Base-by-base conservation (phyloP, 2,797 vertebrate genomes). In the Aulostomus chinensis region DNA sequence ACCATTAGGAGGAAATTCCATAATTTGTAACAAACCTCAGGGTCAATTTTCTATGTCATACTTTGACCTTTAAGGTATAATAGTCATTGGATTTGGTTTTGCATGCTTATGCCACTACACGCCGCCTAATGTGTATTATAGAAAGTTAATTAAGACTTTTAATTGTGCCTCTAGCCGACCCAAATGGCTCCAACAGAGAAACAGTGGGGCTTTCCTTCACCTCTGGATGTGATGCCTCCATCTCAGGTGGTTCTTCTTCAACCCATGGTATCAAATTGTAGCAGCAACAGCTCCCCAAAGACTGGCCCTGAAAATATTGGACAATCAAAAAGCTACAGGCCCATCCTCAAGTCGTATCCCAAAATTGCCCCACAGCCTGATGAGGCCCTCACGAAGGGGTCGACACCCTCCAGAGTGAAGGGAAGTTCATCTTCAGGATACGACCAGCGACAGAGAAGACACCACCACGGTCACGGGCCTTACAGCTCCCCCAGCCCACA, bases 351-450 rank as follows among this genome's bases (percentile, higher is more conserved):
- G 72, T 93, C 93, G 15, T 95, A 93, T 41, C 86, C 93, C 51
- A 94, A 90, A 91, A 96, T 94, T 33, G 92, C 93, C 22, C 93
- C 94, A 0, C 91, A 94, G 37, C 93, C 92, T 7, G 85, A 79
- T 22, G 91, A 94, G 29, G 57, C 73, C 0, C 47, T 65, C 12
- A 30, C 50, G 3, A 86, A 78, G 62, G 80, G 57, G 49, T 26
- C 20, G 22, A 78, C 61, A 32, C 80, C 78, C 18, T 74, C 68
- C 4, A 67, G 60, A 22, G 18, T 62, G 29, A 85, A 51, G 48
- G 58, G 51, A 4, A 51, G 54, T 34, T 68, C 76, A 9, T 26
- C 45, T 2, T 77, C 79, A 4, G 72, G 34, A 13, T 60, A 76
- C 35, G 68, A 62, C 22, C 73, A 72, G 18, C 79, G 66, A 5